These are phyloP conservation scores for Margarornis squamiger DNA, from an alignment of 2,797 vertebrate genomes.

Conservation along the genomic window DNA sequence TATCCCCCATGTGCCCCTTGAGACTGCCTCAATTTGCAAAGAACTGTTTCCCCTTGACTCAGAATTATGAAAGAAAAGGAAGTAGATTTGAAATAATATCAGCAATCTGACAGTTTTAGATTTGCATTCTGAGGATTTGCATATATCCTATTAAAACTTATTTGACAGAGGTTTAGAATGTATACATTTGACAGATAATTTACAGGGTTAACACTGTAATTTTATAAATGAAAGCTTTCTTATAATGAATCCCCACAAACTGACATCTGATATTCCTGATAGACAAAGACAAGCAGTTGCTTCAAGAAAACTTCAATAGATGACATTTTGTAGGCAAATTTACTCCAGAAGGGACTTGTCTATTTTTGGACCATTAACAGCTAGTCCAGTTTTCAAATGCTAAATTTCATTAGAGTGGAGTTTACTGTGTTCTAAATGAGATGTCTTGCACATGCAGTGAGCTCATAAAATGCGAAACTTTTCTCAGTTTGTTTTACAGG, in stretches of 20 bases:
- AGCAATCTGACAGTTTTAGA: slow-evolving; percentile 63
- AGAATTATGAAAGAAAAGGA: slow-evolving; percentile 54
- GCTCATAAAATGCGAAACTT: slow-evolving; percentile 64
- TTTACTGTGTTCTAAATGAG: slow-evolving; percentile 50
- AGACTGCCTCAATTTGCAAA: slow-evolving; percentile 33
- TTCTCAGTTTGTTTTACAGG: slow-evolving; percentile 48
- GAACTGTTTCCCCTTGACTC: slow-evolving; percentile 49
- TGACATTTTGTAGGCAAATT: slow-evolving; percentile 46
- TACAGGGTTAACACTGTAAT: slow-evolving; percentile 64
- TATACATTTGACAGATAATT: slow-evolving; percentile 71
- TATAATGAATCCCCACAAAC: slow-evolving; percentile 65
- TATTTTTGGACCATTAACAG: slow-evolving; percentile 68
- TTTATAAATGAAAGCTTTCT: slow-evolving; percentile 64
- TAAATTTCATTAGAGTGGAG: slow-evolving; percentile 65
- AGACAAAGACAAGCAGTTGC: slow-evolving; percentile 68
- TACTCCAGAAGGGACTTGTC: slow-evolving; percentile 21
- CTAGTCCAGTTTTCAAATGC: slow-evolving; percentile 53
- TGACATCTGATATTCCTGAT: slow-evolving; percentile 65
- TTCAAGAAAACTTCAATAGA: slow-evolving; percentile 56
- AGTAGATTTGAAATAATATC: slow-evolving; percentile 63
- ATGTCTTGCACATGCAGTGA: slow-evolving; percentile 29
- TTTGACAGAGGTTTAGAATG: slow-evolving; percentile 57
- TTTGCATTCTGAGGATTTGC: slow-evolving; percentile 67
- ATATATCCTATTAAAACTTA: slow-evolving; percentile 72
- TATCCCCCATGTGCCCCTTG: not conserved